Base-by-base conservation (phyloP, 1,140 invertebrate genomes). In the Fopius arisanus region DNA sequence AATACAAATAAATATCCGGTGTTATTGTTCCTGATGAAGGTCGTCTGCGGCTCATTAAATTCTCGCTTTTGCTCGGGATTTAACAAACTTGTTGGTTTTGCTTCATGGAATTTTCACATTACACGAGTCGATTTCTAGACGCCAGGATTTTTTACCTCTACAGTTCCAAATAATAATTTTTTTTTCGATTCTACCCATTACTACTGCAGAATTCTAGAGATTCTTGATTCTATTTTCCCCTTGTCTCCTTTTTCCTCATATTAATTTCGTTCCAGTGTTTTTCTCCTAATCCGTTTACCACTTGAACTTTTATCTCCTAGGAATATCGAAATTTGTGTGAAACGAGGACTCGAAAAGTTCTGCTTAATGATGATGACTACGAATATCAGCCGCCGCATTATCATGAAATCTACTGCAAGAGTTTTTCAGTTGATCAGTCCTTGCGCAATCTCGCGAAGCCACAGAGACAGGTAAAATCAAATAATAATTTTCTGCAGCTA, bases 311-410 rank as follows among this genome's bases (percentile, higher is more conserved):
- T 37, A 37, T 37, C 12, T 4, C 12, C 33, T 48, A 89, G 88
- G 83, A 87, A 54, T 88, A 88, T 74, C 82, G 78, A n/a, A 84
- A 80, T 73, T 82, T 89, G 28, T 89, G 88, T 48, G 82, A 88
- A 72, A 84, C 75, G 6, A 75, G 81, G 21, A 84, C 79, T 0
- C 81, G 77, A 71, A 83, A 77, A 76, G 78, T 88, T 4, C 80
- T 82, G 48, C 77, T 89, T 29, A 78, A 73, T 7, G 84, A 88
- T 72, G 48, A 72, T 3, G 80, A 82, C 21, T 89, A 82, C 59
- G 88, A 89, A 3, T 89, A 88, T 75, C 84, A 85, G 41, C 88
- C 88, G 0, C 80, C 86, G 19, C 78, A 82, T 76, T 89, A 87
- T 77, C 75, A 84, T 3, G 87, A 88, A 67, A 68, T 83, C 21